These are phyloP conservation scores for Nothobranchius furzeri DNA, from an alignment of 2,113 vertebrate species.

Conservation along the genomic window DNA sequence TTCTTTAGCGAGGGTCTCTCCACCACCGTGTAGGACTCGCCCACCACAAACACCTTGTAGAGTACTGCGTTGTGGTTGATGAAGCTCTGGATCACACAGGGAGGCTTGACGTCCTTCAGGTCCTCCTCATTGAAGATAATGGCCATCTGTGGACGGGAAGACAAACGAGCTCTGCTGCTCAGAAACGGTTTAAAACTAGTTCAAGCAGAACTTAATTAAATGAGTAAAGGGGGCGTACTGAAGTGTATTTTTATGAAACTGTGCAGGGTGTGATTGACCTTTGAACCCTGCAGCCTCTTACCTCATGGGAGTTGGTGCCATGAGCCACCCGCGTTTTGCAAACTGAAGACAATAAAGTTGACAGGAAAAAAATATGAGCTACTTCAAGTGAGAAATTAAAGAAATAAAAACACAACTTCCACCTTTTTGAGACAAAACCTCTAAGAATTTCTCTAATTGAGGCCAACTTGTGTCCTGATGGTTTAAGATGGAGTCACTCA, in stretches of 20 bases:
- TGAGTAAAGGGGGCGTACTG: not conserved
- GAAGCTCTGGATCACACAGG: slow-evolving; percentile 98
- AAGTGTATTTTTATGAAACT: slow-evolving; percentile 2
- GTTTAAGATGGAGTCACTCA: slow-evolving; percentile 69
- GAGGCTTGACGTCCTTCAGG: slow-evolving; percentile 89
- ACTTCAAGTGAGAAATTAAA: not conserved
- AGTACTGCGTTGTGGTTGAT: slow-evolving; percentile 98
- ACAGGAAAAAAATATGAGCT: not conserved
- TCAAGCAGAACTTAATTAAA: slow-evolving; percentile 27
- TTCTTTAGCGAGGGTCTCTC: slow-evolving; percentile 97
- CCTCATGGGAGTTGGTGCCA: slow-evolving; percentile 98
- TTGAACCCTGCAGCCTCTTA: slow-evolving; percentile 71
- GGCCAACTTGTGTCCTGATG: no score
- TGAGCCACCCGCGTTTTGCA: slow-evolving; percentile 99
- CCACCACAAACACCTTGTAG: slow-evolving; percentile 98
- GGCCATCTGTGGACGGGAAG: slow-evolving; percentile 85
- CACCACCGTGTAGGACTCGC: slow-evolving; percentile 94
- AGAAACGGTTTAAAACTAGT: not conserved
- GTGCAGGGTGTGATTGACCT: slow-evolving; percentile 42
- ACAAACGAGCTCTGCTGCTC: no score
- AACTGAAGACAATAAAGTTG: slow-evolving; percentile 79
- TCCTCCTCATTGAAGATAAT: slow-evolving; percentile 97
- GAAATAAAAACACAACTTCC: not conserved
- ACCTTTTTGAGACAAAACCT: no score
- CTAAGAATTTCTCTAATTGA: no score